Base-by-base conservation (phyloP, 2,888 invertebrate genomes). In the Myopa tessellatipennis region DNA sequence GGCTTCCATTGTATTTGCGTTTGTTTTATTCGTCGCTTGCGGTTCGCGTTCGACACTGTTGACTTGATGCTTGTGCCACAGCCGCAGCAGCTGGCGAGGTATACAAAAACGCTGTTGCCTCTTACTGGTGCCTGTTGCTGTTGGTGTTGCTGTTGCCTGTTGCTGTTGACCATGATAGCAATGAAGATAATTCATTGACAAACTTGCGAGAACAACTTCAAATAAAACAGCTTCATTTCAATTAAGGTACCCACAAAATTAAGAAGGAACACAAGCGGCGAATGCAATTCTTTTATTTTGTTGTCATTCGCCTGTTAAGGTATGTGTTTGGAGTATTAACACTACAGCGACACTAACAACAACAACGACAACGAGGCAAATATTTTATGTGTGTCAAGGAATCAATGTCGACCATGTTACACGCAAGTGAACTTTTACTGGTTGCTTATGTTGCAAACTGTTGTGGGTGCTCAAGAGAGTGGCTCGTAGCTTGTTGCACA, bases 141-240 rank as follows among this genome's bases (percentile, higher is more conserved):
- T 16, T 26, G 26, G 1, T 26, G 26, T 26, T 26, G 45, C 45
- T 45, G 45, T 45, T n/a, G 36, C 4, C 38, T 4, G 65, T 16
- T 34, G 65, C 36, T 18, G 67, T 67, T 67, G 67, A 34, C 52
- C 50, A 26, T 52, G 70, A 50, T 26, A 52, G 70, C 70, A 7
- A 18, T 52, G 70, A 26, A 50, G 70, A 52, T 52, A 70, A 70
- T 52, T 68, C 68, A 68, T 68, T 68, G 70, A 26, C 70, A 52
- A 50, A 10, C 38, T 12, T 10, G 70, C 50, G 34, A 52, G 45
- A 34, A 65, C 36, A 16, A 34, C 65, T 34, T 16, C 1, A 60
- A 60, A 61, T 16, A 36, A 4, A 65, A 34, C 34, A 65, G 38
- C 36, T 36, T 36, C 65, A 14, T 14, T 16, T 16, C 26, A 26